A percentile compares a stretch with the other conserved stretches of the same genome.
These are phyloP conservation scores for Otolemur garnettii DNA, from an alignment of 2,113 vertebrate genomes.

Conservation along the genomic window DNA sequence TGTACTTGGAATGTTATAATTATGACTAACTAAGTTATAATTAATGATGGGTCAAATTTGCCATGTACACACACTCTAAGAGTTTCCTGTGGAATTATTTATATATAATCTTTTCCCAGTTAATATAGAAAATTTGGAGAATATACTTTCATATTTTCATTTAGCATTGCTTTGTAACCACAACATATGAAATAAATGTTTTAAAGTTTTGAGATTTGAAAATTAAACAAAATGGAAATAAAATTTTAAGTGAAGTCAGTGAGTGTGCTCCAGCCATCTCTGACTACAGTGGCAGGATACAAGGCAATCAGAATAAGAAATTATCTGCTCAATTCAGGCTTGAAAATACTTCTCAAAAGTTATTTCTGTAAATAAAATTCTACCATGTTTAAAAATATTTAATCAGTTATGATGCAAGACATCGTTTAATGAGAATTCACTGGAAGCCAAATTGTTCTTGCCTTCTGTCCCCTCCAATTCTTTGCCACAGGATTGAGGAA, in stretches of 20 bases:
- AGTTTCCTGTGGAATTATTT: not conserved
- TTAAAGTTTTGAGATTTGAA: conserved; percentile 51
- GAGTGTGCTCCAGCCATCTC: not conserved
- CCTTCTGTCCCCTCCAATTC: not conserved
- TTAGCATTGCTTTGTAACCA: not conserved
- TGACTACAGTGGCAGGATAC: conserved; percentile 6
- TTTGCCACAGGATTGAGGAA: not conserved
- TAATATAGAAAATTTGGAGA: conserved; percentile 34
- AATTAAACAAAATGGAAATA: not conserved
- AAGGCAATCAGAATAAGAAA: not conserved
- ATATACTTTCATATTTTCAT: conserved; percentile 6
- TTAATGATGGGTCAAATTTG: conserved; percentile 15
- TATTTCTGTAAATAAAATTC: conserved; percentile 11
- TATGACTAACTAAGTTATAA: not conserved
- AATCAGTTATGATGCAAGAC: not conserved
- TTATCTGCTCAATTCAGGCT: not conserved
- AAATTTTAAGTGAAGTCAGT: conserved; percentile 9
- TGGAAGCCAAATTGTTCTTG: not conserved
- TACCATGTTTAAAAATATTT: conserved; percentile 32
- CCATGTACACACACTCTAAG: not conserved
- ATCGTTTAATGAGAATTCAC: conserved; percentile 42
- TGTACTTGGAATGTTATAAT: not conserved
- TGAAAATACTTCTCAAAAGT: conserved; percentile 45
- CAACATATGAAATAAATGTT: conserved; percentile 15
- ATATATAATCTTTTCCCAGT: conserved; percentile 10